Conservation (phyloP, 1,140 invertebrate species). For the Steinernema khuongi region DNA sequence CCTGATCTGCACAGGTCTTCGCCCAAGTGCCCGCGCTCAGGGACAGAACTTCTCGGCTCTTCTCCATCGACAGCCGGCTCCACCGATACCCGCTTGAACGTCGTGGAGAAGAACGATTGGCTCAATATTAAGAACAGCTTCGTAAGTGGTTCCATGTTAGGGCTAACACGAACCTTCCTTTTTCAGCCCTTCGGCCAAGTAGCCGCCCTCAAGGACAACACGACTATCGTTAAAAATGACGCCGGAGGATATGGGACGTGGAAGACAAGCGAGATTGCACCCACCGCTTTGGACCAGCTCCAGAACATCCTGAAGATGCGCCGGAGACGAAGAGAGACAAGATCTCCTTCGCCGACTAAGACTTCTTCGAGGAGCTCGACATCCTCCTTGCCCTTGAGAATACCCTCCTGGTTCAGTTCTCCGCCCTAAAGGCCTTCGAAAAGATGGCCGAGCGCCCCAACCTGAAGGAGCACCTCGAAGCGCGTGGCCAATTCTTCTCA, state of each 20-base stretch:
- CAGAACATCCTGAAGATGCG: constrained; percentile 40
- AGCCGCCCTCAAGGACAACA: not conserved
- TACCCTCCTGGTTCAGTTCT: constrained; percentile 51
- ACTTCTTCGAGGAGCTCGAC: constrained; percentile 57
- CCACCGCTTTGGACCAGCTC: constrained; percentile 27
- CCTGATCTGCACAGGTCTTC: constrained; percentile 50
- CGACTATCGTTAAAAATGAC: constrained; percentile 57
- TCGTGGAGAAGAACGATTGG: constrained; percentile 42
- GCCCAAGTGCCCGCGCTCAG: constrained; percentile 54
- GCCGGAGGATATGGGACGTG: constrained; percentile 34
- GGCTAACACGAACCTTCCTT: not conserved
- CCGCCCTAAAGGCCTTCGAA: constrained; percentile 46
- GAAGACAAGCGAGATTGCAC: constrained; percentile 35
- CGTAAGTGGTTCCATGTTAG: constrained; percentile 35
- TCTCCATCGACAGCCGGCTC: constrained; percentile 57
- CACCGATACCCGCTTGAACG: constrained; percentile 55
- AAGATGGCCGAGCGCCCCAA: constrained; percentile 42
- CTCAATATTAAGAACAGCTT: constrained; percentile 62
- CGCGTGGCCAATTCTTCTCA: constrained; percentile 48
- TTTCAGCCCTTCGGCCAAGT: constrained; percentile 58
- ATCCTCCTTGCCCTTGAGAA: constrained; percentile 42
- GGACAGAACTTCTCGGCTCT: constrained; percentile 44
- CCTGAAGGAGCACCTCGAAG: constrained; percentile 49
- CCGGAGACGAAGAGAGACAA: constrained; percentile 40
- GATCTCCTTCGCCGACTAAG: constrained; percentile 57